These are phyloP conservation scores for Phoenicopterus ruber DNA, from an alignment of 2,113 vertebrate species.

Conservation along the genomic window DNA sequence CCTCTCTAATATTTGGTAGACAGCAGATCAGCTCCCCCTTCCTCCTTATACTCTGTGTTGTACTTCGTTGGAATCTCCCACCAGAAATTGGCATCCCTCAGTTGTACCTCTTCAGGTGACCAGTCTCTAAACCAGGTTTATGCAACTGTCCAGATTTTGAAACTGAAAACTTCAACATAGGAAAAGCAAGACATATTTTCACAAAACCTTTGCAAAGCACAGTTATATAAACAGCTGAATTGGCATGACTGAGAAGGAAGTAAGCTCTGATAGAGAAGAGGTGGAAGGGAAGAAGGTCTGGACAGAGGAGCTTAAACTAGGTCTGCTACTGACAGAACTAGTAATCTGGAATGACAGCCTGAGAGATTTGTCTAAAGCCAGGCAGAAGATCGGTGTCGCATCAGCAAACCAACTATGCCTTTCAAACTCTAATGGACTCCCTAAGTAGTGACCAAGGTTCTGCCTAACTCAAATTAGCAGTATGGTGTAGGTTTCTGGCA, in stretches of 20 bases:
- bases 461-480: background rate
- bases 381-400: background rate
- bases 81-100: background rate
- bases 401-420: background rate
- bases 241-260: background rate
- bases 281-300: background rate
- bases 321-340: background rate
- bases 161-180: background rate
- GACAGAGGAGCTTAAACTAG: background rate
- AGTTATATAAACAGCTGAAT: background rate
- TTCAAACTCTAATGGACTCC: background rate
- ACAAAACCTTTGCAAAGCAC: background rate
- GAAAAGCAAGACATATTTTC: background rate
- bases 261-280: background rate
- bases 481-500: background rate
- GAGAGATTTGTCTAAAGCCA: background rate
- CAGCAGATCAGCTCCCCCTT: background rate
- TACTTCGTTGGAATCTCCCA: background rate
- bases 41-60: background rate
- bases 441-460: background rate
- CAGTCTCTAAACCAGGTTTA: background rate
- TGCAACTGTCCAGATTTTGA: background rate
- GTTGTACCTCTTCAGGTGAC: background rate
- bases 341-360: background rate
- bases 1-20: background rate